Evolutionary conservation across 2,113 vertebrate genomes (phyloP), one percentile per base, ranked within the genome.

Genomic region (Pica pica): DNA sequence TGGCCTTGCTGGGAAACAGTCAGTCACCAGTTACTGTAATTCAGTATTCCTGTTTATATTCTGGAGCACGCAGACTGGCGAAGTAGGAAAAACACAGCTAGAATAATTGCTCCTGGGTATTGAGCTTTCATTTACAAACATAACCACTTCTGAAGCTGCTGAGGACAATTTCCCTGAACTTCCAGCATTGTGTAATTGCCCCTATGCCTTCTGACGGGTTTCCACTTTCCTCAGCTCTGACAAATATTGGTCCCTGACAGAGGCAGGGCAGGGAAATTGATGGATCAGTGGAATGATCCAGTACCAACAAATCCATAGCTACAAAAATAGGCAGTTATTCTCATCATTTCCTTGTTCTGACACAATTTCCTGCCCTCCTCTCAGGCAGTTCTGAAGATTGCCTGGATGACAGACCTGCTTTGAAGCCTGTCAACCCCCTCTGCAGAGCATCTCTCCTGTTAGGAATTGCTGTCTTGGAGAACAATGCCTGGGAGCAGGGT

Each of bases 311-410:
- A 88, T 64, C 19, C 71, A 57, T 49, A 47, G 70, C 26, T 82
- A 80, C 67, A 93, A 93, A 95, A 97, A 95, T 85, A 96, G 87
- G n/a, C 60, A 79, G 88, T 94, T 93, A 91, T 96, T 94, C 79
- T 85, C 94, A 71, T 42, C 2, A 24, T 95, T 97, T 97, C 96
- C 94, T 86, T 78, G 64, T 75, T 87, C 65, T 84, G 82, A 95
- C 60, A 83, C 60, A 83, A 94, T 93, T 97, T 96, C 97, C 95
- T 96, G 86, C 44, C 35, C 76, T 90, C 69, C 68, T 10, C 15
- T 90, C 52, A 47, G 60, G 46, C 73, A 95, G 60, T 78, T 87
- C 65, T 59, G 89, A 76, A 78, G 93, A 91, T 26, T 1, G 37
- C 73, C 41, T 83, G 79, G 81, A 89, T 93, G 96, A 95, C 90